Conservation (phyloP, 2,888 invertebrate species). For the Hofmannophila pseudospretella region DNA sequence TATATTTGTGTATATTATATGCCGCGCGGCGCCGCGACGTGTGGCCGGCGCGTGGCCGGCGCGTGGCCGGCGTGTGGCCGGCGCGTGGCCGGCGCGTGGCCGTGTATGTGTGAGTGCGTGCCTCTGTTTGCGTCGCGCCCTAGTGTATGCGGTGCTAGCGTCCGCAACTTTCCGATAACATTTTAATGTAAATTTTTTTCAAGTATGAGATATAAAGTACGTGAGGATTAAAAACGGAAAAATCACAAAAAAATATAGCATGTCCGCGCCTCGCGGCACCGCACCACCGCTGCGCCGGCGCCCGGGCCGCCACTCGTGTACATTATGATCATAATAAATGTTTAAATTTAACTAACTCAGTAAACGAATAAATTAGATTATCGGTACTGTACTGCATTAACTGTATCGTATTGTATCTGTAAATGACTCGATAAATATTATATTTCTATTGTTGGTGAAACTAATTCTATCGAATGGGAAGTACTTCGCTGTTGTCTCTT, state of each 20-base stretch:
- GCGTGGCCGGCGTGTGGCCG: constrained; percentile 10
- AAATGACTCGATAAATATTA: constrained; percentile 74
- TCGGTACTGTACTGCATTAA: constrained; percentile 70
- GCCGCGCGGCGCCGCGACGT: constrained; percentile 17
- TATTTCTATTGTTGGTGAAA: constrained; percentile 75
- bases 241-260: constrained; percentile 56
- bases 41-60: too few relatives aligned
- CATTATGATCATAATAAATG: constrained; percentile 60
- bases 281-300: background rate
- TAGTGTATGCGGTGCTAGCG: constrained; percentile 38
- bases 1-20: constrained; percentile 53
- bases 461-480: constrained; percentile 67
- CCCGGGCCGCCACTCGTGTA: constrained; percentile 32
- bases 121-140: constrained; percentile 33
- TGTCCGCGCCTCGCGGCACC: constrained; percentile 32
- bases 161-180: constrained; percentile 62
- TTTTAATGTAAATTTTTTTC: constrained; percentile 75
- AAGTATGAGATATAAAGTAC: constrained; percentile 75
- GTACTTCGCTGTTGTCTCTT: constrained; percentile 72
- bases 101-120: constrained; percentile 39
- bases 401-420: constrained; percentile 74
- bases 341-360: constrained; percentile 67
- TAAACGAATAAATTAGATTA: constrained; percentile 75
- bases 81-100: constrained; percentile 10
- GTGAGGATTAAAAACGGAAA: constrained; percentile 68